phyloP scores from a whole-genome alignment of 1,140 invertebrate species.

The Sitobion miscanthi region DNA sequence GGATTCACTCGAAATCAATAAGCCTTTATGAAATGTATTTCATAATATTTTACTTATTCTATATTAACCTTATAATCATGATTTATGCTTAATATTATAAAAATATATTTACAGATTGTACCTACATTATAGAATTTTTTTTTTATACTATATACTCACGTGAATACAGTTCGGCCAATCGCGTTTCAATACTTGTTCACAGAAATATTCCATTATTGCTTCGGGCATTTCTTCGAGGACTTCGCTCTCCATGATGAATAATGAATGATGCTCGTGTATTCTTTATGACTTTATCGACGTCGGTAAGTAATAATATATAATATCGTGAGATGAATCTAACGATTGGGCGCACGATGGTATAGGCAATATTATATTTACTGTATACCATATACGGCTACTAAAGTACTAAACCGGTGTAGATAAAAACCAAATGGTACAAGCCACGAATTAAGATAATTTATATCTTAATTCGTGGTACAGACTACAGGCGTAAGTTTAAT shows the following conservation, averaged over 20 bases:
- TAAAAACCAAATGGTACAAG: too few species aligned
- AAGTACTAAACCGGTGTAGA: too few species aligned
- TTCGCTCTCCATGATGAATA: conserved; percentile 18
- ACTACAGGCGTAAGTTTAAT: too few species aligned
- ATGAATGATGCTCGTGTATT: not conserved
- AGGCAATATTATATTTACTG: not conserved
- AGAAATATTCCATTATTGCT: conserved; percentile 52
- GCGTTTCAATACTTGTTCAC: conserved; percentile 57
- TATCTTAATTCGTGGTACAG: too few species aligned
- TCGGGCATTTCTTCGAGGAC: conserved; percentile 53
- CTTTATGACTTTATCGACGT: not conserved
- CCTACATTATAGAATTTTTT: not conserved
- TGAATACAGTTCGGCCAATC: conserved; percentile 59
- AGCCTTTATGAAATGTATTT: too few species aligned
- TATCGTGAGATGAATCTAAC: not conserved
- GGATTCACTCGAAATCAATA: too few species aligned
- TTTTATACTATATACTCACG: conserved; percentile 56
- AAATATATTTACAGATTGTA: not conserved
- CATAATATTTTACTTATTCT: too few species aligned
- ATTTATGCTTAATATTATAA: too few species aligned
- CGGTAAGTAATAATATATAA: not conserved
- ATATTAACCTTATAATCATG: too few species aligned
- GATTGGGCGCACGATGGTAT: not conserved
- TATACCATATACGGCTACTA: not conserved
- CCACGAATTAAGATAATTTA: too few species aligned